Conservation (phyloP, 2,888 invertebrate genomes). For the Plagodis pulveraria region DNA sequence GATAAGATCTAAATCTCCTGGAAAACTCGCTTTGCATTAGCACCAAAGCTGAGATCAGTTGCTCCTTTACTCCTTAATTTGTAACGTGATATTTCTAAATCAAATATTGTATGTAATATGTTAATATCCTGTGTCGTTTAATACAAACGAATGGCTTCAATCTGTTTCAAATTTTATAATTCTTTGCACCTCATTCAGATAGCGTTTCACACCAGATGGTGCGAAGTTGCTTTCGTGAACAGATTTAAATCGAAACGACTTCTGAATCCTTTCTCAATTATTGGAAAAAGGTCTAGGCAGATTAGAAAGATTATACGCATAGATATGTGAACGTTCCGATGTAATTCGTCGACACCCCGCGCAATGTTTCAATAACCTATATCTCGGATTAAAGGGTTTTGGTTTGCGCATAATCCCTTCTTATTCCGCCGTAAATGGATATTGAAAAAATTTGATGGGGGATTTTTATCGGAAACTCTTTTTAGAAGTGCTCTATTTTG, state of each 20-base stretch:
- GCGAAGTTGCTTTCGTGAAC: conserved; percentile 22
- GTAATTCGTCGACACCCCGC: conserved; percentile 62
- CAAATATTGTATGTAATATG: no score
- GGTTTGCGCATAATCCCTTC: conserved; percentile 76
- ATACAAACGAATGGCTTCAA: not conserved
- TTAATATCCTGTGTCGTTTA: not conserved
- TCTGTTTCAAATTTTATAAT: conserved; percentile 2
- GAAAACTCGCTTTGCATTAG: no score
- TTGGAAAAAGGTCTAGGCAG: conserved; percentile 48
- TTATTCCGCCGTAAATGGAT: conserved; percentile 79
- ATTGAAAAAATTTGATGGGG: conserved; percentile 79
- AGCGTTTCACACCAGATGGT: conserved; percentile 32
- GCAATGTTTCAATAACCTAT: conserved; percentile 74
- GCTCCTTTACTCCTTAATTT: no score
- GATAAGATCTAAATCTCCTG: no score
- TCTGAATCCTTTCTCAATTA: conserved; percentile 45
- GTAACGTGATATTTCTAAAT: no score
- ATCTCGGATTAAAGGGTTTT: conserved; percentile 74
- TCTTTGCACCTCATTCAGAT: conserved; percentile 16
- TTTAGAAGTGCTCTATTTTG: conserved; percentile 79
- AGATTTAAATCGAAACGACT: conserved; percentile 43
- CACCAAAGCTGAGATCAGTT: no score
- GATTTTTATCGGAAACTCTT: conserved; percentile 78
- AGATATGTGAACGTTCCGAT: conserved; percentile 49
- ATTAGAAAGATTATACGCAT: conserved; percentile 43